Conservation (phyloP, 1,140 invertebrate species). For the Leptopilina clavipes region DNA sequence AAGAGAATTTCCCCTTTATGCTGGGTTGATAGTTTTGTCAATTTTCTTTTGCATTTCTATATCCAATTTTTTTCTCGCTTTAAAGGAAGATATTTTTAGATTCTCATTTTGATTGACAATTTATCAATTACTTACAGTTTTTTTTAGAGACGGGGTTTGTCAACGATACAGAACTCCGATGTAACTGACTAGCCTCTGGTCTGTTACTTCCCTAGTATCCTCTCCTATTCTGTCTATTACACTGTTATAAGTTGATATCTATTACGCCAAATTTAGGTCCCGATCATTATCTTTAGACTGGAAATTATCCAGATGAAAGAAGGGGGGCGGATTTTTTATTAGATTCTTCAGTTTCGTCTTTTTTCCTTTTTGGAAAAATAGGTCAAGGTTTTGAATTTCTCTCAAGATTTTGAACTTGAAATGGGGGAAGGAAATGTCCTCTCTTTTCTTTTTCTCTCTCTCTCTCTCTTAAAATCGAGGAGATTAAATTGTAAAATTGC, state of each 20-base stretch:
- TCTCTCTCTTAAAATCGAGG: background rate
- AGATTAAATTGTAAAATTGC: background rate
- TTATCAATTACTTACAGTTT: conserved; percentile 44
- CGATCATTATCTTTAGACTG: background rate
- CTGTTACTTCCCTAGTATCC: conserved; percentile 71
- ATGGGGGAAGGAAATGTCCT: too few species aligned
- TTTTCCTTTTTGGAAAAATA: too few species aligned
- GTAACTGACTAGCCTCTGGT: conserved; percentile 70
- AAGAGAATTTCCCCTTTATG: too few species aligned
- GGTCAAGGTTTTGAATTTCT: too few species aligned
- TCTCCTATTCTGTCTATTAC: conserved; percentile 74
- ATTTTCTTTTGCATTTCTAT: too few species aligned
- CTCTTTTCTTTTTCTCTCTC: too few species aligned
- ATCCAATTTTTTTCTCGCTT: background rate
- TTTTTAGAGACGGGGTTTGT: conserved; percentile 53
- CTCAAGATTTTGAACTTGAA: too few species aligned
- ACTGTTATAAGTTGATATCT: conserved; percentile 62
- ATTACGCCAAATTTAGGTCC: conserved; percentile 35
- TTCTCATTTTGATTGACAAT: background rate
- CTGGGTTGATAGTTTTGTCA: too few species aligned
- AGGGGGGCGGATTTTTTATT: too few species aligned
- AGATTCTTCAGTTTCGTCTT: too few species aligned
- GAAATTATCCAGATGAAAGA: background rate
- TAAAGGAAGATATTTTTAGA: background rate
- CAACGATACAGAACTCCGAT: conserved; percentile 70